phyloP scores from a whole-genome alignment of 2,888 invertebrate species.

The Brenthis hecate region DNA sequence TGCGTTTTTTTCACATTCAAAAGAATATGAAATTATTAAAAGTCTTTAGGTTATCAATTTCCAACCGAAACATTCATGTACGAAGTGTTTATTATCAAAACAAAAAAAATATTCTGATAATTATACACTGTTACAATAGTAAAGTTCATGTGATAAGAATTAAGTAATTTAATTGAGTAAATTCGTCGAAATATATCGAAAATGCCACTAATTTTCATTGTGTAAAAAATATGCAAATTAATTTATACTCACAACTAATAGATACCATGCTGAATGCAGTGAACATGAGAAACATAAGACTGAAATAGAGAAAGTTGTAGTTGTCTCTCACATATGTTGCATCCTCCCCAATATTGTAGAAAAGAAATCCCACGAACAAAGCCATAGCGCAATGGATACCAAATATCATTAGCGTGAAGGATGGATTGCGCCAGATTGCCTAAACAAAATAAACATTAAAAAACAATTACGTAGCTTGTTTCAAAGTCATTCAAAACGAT shows the following conservation, averaged over 20 bases:
- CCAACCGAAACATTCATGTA: background rate
- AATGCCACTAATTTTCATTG: background rate
- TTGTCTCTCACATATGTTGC: conserved; percentile 92
- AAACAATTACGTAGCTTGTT: conserved; percentile 6
- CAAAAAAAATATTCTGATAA: conserved; percentile 7
- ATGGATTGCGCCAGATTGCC: conserved; percentile 86
- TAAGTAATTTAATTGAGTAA: background rate
- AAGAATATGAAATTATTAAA: background rate
- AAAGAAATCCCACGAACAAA: conserved; percentile 90
- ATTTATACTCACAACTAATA: conserved; percentile 76
- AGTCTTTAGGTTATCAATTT: conserved; percentile 11
- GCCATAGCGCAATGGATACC: conserved; percentile 91
- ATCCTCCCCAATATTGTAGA: conserved; percentile 93
- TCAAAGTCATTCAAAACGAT: background rate
- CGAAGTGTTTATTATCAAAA: conserved; percentile 10
- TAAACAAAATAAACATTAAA: conserved; percentile 45
- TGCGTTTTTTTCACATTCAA: no score
- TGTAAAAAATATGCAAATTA: background rate
- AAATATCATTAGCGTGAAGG: conserved; percentile 89
- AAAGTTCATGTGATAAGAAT: conserved; percentile 13
- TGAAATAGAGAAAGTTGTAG: conserved; percentile 94
- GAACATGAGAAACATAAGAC: conserved; percentile 96
- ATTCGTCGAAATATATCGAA: no score
- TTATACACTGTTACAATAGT: background rate
- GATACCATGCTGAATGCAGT: conserved; percentile 95